Conservation (phyloP, 1,140 invertebrate species). For the Hylaeus volcanicus region DNA sequence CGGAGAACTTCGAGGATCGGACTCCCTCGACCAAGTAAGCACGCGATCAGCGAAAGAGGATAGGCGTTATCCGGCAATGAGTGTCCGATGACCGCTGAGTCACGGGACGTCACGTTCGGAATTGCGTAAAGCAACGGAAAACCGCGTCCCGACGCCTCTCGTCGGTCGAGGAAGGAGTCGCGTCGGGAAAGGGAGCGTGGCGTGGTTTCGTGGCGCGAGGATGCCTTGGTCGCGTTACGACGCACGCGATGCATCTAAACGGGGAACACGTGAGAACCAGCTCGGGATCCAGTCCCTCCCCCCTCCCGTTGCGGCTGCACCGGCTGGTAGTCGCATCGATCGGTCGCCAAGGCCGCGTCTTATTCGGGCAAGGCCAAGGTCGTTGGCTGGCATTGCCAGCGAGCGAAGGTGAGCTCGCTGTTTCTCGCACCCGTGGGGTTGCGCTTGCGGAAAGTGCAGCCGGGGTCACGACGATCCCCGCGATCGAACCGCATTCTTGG, state of each 20-base stretch:
- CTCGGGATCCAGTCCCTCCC: slow-evolving; percentile 40
- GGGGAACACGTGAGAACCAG: slow-evolving; percentile 64
- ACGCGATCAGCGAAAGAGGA: background rate
- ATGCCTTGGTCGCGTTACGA: slow-evolving; percentile 14
- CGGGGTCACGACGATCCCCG: slow-evolving; percentile 26
- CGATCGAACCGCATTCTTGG: slow-evolving; percentile 36
- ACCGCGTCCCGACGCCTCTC: background rate
- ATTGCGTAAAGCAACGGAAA: slow-evolving; percentile 23
- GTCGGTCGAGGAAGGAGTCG: background rate
- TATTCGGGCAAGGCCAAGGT: slow-evolving; percentile 77
- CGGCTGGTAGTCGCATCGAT: slow-evolving; percentile 70
- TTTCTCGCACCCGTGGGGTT: slow-evolving; percentile 49
- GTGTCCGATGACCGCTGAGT: background rate
- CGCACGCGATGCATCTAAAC: slow-evolving; percentile 59
- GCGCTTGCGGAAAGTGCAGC: slow-evolving; percentile 55
- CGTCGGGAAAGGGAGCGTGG: background rate
- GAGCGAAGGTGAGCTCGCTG: slow-evolving; percentile 61
- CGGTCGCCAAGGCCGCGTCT: slow-evolving; percentile 69
- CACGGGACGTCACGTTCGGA: background rate
- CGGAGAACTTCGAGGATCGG: no score
- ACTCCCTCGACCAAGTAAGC: background rate
- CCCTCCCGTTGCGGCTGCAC: slow-evolving; percentile 49
- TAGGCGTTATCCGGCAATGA: background rate
- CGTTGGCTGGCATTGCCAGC: slow-evolving; percentile 68
- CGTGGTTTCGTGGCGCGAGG: slow-evolving; percentile 1